These are phyloP conservation scores for Ceriagrion tenellum DNA, from an alignment of 2,888 invertebrate genomes.

Conservation along the genomic window DNA sequence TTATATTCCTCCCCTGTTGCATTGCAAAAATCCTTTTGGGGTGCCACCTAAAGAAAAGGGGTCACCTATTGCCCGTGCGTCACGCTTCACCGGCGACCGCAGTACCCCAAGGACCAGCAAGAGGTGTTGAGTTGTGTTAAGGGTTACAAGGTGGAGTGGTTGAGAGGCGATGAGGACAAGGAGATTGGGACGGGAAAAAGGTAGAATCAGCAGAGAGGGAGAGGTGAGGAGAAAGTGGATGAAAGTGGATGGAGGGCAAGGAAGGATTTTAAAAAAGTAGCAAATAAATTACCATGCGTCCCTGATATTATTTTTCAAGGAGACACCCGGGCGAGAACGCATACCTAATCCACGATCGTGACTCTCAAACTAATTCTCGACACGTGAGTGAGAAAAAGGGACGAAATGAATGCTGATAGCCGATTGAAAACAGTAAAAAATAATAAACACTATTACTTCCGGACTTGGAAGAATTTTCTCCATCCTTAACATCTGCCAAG, in stretches of 20 bases:
- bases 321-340: not conserved
- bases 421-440: not conserved
- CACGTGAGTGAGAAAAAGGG: not conserved
- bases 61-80: not conserved
- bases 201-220: not conserved
- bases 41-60: not conserved
- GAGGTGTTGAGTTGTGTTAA: not conserved
- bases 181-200: not conserved
- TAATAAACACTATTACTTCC: too few relatives aligned
- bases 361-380: not conserved
- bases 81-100: not conserved
- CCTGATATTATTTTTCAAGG: slow-evolving; percentile 11
- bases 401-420: not conserved
- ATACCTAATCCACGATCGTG: not conserved
- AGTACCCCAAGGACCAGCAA: not conserved
- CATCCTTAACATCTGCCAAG: too few relatives aligned
- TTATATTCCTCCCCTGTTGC: not conserved
- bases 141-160: not conserved
- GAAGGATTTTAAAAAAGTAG: not conserved
- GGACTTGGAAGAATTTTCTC: too few relatives aligned
- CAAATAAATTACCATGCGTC: not conserved
- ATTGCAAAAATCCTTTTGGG: not conserved
- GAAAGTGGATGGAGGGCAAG: not conserved
- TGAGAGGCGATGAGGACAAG: too few relatives aligned
- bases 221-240: too few relatives aligned